These are phyloP conservation scores for Pegea sp. DNA, from an alignment of 23 tunicate genomes.

Conservation along the genomic window DNA sequence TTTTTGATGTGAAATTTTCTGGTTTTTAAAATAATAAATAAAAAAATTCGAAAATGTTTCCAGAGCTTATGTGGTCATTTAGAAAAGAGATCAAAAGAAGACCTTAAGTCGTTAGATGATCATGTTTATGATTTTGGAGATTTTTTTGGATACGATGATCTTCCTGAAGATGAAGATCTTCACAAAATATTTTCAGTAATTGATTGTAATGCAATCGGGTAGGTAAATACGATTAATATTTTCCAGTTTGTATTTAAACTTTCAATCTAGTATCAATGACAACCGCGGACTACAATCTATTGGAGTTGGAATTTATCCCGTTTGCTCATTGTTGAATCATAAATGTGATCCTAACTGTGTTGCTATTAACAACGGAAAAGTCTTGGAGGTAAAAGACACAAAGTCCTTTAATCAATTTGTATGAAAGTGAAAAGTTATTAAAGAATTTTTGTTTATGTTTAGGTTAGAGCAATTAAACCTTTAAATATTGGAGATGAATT, in stretches of 20 bases:
- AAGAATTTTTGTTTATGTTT: neutral
- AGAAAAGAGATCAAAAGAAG: slow-evolving; percentile 40
- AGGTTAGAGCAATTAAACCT: slow-evolving; percentile 40
- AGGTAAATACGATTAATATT: neutral
- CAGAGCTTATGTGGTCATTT: slow-evolving; percentile 50
- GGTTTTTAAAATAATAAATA: no score
- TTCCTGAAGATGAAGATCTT: slow-evolving; percentile 88
- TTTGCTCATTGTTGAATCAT: slow-evolving; percentile 52
- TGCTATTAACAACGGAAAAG: slow-evolving; percentile 72
- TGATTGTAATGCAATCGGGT: slow-evolving; percentile 94
- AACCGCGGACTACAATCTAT: slow-evolving; percentile 34
- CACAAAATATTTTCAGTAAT: slow-evolving; percentile 67
- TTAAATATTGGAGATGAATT: slow-evolving; percentile 58
- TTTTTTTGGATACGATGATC: slow-evolving; percentile 78
- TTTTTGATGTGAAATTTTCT: neutral
- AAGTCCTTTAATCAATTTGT: neutral
- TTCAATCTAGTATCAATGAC: slow-evolving; percentile 61
- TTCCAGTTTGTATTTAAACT: neutral
- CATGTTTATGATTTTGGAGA: slow-evolving; percentile 81
- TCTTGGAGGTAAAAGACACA: no score
- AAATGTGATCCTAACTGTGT: slow-evolving; percentile 80
- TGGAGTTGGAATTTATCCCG: slow-evolving; percentile 85
- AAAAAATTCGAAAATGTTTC: neutral
- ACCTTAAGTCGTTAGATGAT: slow-evolving; percentile 40
- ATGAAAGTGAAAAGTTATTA: neutral